Conservation (phyloP, 2,113 vertebrate genomes). For the Coptodon rendalli region DNA sequence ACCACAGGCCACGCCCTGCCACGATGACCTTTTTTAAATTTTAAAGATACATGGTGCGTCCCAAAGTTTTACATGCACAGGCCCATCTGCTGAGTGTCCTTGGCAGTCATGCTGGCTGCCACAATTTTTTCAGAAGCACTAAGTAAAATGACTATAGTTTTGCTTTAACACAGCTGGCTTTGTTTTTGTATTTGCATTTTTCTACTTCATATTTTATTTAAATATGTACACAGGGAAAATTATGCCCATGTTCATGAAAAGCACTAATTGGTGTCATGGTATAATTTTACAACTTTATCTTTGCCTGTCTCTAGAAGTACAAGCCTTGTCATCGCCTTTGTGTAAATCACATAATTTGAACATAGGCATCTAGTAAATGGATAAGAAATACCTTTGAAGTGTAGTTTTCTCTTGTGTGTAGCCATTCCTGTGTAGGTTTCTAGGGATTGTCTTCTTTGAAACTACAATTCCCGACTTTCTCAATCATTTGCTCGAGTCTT, state of each 20-base stretch:
- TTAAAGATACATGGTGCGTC: too few relatives aligned
- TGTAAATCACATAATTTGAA: background rate
- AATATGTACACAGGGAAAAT: background rate
- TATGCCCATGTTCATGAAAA: background rate
- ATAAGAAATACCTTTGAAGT: background rate
- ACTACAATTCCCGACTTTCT: background rate
- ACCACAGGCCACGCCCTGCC: too few relatives aligned
- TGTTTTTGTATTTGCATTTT: too few relatives aligned
- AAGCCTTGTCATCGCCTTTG: background rate
- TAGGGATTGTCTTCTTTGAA: background rate
- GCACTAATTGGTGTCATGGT: background rate
- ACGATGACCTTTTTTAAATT: too few relatives aligned
- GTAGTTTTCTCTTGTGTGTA: background rate
- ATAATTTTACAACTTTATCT: background rate
- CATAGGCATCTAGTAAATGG: background rate
- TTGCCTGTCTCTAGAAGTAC: background rate
- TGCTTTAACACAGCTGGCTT: too few relatives aligned
- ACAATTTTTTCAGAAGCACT: too few relatives aligned
- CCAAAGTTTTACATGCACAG: too few relatives aligned
- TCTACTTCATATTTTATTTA: too few relatives aligned
- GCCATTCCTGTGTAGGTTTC: background rate
- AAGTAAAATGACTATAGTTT: too few relatives aligned
- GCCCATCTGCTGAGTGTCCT: too few relatives aligned
- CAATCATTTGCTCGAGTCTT: background rate
- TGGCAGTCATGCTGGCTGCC: too few relatives aligned